Evolutionary conservation across 2,113 vertebrate genomes (phyloP).

Genomic region (Leiothrix lutea): DNA sequence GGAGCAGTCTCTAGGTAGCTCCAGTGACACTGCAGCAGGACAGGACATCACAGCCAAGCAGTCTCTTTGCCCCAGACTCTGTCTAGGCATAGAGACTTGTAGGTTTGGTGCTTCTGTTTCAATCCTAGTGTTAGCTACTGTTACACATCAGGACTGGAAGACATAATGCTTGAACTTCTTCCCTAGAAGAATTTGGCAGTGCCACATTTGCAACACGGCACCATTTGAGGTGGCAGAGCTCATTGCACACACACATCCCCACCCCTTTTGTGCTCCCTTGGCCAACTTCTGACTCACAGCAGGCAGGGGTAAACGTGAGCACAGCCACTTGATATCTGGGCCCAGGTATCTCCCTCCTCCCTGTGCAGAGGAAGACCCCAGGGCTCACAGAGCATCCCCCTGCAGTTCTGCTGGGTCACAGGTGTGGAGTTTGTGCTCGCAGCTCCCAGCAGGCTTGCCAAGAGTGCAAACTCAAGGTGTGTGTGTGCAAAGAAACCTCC

Average conservation of each 20-base stretch:
- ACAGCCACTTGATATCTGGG: background rate
- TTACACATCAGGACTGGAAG: background rate
- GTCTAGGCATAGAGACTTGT: background rate
- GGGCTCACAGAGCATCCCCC: background rate
- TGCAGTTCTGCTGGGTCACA: background rate
- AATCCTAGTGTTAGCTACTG: background rate
- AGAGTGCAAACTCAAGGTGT: background rate
- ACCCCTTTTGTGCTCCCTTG: background rate
- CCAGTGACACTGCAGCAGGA: background rate
- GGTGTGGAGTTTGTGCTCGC: background rate
- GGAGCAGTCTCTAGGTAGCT: background rate
- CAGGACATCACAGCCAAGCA: background rate
- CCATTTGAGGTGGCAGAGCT: background rate
- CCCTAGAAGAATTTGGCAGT: background rate
- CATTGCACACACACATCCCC: background rate
- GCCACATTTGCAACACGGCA: background rate
- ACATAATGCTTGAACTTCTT: background rate
- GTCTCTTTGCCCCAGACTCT: background rate
- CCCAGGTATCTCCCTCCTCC: background rate
- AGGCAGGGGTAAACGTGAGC: fast-evolving
- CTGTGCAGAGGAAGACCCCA: background rate
- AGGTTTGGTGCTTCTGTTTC: background rate
- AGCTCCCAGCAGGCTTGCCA: background rate
- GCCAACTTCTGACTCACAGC: background rate
- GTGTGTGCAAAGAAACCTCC: background rate